Base-by-base conservation (phyloP, 2,113 vertebrate genomes). In the Lophura nycthemera region DNA sequence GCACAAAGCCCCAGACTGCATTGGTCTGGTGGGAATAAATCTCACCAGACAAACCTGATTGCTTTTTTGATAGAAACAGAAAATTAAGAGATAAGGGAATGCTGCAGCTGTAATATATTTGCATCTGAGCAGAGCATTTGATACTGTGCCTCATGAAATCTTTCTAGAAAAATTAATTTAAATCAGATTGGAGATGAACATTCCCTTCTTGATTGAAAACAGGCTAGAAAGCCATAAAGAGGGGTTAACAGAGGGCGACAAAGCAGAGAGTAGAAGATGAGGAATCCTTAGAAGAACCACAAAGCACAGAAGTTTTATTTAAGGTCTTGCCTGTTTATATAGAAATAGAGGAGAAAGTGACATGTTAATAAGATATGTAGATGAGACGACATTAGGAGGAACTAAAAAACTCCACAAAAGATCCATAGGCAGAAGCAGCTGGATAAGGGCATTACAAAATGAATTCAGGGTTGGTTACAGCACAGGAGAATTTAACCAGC, bases 151-250 rank as follows among this genome's bases (percentile, higher is more conserved):
- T 93, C 83, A 45, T 77, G 82, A 93, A 95, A 92, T 92, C 94
- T 88, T 94, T 86, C 92, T 95, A 86, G 93, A 95, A 95, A 93
- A 93, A 93, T 92, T 95, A 88, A 95, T 97, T 94, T 89, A 74
- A 95, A 91, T 83, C 89, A 90, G 69, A 82, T 89, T 74, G 73
- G 71, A 90, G 83, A 93, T 70, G 86, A 93, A 29, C 61, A 83
- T 40, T 82, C 48, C 60, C 72, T 40, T 82, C 86, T 84, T 95
- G 94, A 95, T 86, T 93, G 90, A 84, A 95, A 95, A 69, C 17
- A 70, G 80, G 36, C 73, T 94, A 66, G 45, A 95, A 91, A 38
- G 73, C 61, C 74, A 24, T 84, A 88, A 92, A 89, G 56, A 80
- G 57, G 78, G 59, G 73, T 66, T 91, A 94, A 83, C 30, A 91